These are phyloP conservation scores for Drosophila peninsularis DNA, from an alignment of 2,888 invertebrate genomes.

Conservation along the genomic window DNA sequence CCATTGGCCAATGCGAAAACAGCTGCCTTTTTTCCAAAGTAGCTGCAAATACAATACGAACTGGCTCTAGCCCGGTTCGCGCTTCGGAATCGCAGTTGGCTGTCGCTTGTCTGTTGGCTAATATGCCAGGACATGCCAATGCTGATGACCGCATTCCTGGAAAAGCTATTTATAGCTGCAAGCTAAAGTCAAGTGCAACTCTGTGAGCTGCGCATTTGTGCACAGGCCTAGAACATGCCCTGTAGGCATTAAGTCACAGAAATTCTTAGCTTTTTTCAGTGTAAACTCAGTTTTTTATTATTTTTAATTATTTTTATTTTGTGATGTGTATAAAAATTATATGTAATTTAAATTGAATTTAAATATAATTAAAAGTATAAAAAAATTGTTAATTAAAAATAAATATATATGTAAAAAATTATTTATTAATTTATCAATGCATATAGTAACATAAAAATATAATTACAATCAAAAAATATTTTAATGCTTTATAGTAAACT, in stretches of 20 bases:
- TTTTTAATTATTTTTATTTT: too few species aligned
- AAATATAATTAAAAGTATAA: too few species aligned
- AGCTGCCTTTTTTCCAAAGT: neutral
- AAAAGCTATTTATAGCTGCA: neutral
- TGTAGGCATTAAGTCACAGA: neutral
- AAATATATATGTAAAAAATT: too few species aligned
- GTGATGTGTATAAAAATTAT: too few species aligned
- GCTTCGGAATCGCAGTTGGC: neutral
- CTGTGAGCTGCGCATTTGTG: neutral
- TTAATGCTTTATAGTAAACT: too few species aligned
- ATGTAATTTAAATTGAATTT: too few species aligned
- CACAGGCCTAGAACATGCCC: neutral
- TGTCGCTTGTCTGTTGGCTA: neutral
- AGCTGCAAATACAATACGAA: neutral
- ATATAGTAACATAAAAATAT: too few species aligned
- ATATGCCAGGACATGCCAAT: neutral
- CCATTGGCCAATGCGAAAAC: conserved; percentile 36
- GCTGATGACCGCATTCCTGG: neutral
- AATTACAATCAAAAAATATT: too few species aligned
- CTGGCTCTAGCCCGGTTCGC: neutral
- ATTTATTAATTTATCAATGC: too few species aligned
- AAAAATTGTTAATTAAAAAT: too few species aligned
- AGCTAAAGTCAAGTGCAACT: neutral
- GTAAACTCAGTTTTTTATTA: too few species aligned
- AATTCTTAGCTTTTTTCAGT: too few species aligned